phyloP scores from a whole-genome alignment of 2,888 invertebrate genomes.

The Melinaea menophilus region DNA sequence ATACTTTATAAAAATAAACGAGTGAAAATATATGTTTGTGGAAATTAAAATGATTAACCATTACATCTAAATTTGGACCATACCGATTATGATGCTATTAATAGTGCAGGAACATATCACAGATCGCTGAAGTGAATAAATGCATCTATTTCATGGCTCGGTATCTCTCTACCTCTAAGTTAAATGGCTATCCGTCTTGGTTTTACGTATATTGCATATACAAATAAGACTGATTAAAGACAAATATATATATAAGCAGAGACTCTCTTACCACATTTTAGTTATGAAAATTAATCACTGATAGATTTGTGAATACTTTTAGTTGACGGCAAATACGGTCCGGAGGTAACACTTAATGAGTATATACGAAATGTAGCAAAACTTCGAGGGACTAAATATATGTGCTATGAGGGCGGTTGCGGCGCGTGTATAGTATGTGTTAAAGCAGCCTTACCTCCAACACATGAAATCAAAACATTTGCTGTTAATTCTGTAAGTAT shows the following conservation, averaged over 20 bases:
- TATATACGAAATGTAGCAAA: constrained; percentile 79
- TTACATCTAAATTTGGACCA: too few species aligned
- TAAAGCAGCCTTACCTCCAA: constrained; percentile 59
- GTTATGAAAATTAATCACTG: too few species aligned
- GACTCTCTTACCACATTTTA: too few species aligned
- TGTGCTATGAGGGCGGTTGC: constrained; percentile 86
- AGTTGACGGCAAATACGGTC: constrained; percentile 60
- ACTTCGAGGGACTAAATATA: constrained; percentile 82
- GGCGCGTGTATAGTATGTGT: constrained; percentile 81
- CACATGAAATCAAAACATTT: constrained; percentile 61
- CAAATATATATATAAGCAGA: neutral
- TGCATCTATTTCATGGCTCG: neutral
- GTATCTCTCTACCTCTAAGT: neutral
- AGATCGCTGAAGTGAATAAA: neutral
- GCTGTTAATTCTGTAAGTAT: constrained; percentile 80
- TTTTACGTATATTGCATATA: neutral
- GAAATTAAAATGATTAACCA: too few species aligned
- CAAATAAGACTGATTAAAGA: too few species aligned
- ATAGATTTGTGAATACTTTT: constrained; percentile 21
- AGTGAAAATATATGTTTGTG: too few species aligned
- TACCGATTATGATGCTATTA: too few species aligned
- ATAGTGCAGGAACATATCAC: too few species aligned
- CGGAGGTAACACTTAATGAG: constrained; percentile 79
- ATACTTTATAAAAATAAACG: too few species aligned
- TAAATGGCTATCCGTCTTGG: neutral